Evolutionary conservation across 2,113 vertebrate species (phyloP), one percentile per base, ranked within the genome.

Genomic region (Esox niger): DNA sequence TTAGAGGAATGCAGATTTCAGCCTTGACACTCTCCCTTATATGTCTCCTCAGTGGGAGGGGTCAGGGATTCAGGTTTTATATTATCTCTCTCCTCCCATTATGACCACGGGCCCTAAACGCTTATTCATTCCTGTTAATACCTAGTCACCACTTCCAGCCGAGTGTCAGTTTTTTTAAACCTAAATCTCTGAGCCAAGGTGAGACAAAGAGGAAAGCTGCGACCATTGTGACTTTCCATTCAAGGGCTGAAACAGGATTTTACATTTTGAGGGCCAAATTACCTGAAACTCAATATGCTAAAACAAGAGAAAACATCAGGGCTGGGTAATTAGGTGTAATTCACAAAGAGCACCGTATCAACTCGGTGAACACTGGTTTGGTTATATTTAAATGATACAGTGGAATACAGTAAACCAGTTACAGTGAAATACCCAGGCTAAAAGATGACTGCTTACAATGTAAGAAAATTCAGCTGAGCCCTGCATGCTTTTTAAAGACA

Each of bases 11-110:
- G 78, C 68, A 60, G 69, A 73, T 74, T 79, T 68, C 73, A 79
- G 79, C 62, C 76, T 84, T 86, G 76, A 79, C 83, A 83, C 84
- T 57, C 82, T 88, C 52, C 32, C 88, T 90, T 93, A 91, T 91
- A 90, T 84, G 79, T 88, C 72, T 82, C 69, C 69, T 27, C 43
- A 62, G 82, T 86, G 83, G 84, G 82, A 87, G 83, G 83, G 85
- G 81, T 88, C 79, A 78, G 74, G 59, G n/a, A 79, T 66, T 79
- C 77, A 74, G 75, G 74, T 86, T 87, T 78, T 71, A 77, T 70
- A 82, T 66, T 72, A 84, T 83, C 75, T 74, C 66, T 78, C 80
- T 62, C 90, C 90, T 90, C 89, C 87, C 82, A 87, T 84, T 84
- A 76, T 86, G 82, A 82, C 79, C 80, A 80, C 69, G 78, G 81